Base-by-base conservation (phyloP, 2,797 vertebrate species). In the Iguana delicatissima region DNA sequence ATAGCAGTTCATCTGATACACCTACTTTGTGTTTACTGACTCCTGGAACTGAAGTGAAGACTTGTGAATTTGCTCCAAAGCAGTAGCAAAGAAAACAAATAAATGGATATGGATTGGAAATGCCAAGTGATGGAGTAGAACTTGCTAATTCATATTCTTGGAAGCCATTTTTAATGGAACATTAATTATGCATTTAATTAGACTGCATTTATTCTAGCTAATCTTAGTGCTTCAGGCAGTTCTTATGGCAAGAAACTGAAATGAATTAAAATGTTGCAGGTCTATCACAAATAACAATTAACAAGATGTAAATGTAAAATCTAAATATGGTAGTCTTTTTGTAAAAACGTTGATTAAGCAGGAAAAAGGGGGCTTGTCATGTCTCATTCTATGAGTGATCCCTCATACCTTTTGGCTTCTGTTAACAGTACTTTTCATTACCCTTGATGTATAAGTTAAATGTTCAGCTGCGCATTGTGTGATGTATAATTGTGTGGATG, bases 121-220 rank as follows among this genome's bases (percentile, higher is more conserved):
- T 93, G 93, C 92, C 90, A 80, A 59, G 55, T 94, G 52, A 42
- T 84, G 16, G 88, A 35, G 85, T 87, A 67, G 81, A 64, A 85
- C 93, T 93, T 57, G 80, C 88, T 95, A 91, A 96, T 96, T 96
- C 90, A 64, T 95, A 96, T 97, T 96, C 95, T 95, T 96, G 32
- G 87, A 88, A 92, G 95, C 92, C 4, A 29, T 91, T 82, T 95
- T 94, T 91, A 95, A 94, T 35, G 46, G 42, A 91, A 91, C 93
- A 96, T 97, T 97, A 96, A 97, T 97, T 97, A 96, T 96, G 94
- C 24, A 96, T 97, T 97, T 97, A 96, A 96, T 96, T 95, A 97
- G 91, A 90, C 35, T 90, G 84, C 95, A 91, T 96, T 97, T 96
- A 95, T 97, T 96, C 95, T 85, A 72, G 74, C 94, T 95, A 92